Conservation (phyloP, 2,797 vertebrate species). For the Acrocephalus scirpaceus region DNA sequence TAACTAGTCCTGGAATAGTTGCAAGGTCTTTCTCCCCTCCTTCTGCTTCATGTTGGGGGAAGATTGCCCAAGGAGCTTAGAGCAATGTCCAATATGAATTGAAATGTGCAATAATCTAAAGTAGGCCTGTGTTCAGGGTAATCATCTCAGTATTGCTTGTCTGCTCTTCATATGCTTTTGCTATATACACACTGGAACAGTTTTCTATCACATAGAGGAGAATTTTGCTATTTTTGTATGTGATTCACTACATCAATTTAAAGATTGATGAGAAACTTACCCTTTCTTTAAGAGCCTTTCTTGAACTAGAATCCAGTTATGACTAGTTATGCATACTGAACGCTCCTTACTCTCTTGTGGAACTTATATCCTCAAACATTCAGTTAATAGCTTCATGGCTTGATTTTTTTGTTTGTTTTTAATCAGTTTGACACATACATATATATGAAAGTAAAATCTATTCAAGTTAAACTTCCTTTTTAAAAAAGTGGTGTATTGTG, state of each 20-base stretch:
- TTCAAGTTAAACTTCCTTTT: neutral
- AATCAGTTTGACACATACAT: neutral
- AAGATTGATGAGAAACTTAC: neutral
- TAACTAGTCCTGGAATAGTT: slow-evolving; percentile 60
- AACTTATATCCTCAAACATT: neutral
- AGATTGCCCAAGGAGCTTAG: neutral
- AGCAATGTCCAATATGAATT: neutral
- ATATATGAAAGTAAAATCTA: neutral
- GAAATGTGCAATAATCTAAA: neutral
- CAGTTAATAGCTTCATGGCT: neutral
- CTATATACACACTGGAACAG: neutral
- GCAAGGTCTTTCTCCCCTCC: neutral
- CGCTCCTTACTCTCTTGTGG: slow-evolving; percentile 23
- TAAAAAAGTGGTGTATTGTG: neutral
- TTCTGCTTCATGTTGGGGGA: neutral
- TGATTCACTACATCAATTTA: neutral
- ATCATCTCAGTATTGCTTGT: neutral
- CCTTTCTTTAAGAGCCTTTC: neutral
- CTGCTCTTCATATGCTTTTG: neutral
- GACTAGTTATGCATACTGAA: slow-evolving; percentile 61
- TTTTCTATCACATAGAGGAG: neutral
- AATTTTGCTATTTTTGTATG: neutral
- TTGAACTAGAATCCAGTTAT: neutral
- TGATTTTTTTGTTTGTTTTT: neutral
- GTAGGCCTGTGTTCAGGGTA: neutral